These are phyloP conservation scores for Sesamia inferens DNA, from an alignment of 2,888 invertebrate genomes.

Conservation along the genomic window DNA sequence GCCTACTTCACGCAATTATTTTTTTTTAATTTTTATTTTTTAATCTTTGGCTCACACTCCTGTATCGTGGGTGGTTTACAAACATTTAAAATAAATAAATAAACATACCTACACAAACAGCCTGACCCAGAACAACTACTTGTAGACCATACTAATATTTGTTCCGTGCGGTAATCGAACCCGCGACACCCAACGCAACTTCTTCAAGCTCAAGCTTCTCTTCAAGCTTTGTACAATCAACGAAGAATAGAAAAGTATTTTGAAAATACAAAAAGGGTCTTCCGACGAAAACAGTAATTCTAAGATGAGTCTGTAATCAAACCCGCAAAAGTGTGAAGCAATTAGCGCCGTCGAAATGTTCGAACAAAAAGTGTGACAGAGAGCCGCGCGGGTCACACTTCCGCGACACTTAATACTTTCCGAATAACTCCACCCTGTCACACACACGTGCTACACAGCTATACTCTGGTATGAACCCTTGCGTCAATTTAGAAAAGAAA, in stretches of 20 bases:
- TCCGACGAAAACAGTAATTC: background rate
- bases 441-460: conserved; percentile 75
- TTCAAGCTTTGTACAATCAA: background rate
- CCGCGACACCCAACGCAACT: too few species aligned
- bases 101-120: too few species aligned
- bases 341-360: conserved; percentile 77
- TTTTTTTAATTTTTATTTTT: too few species aligned
- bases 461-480: conserved; percentile 28
- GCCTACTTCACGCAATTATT: too few species aligned
- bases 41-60: too few species aligned
- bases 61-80: too few species aligned
- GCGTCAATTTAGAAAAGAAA: conserved; percentile 15
- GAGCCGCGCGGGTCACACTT: conserved; percentile 75
- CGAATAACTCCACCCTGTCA: conserved; percentile 51
- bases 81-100: too few species aligned
- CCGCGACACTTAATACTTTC: conserved; percentile 80
- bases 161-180: too few species aligned
- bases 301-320: conserved; percentile 25
- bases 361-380: conserved; percentile 77
- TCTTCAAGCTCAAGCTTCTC: too few species aligned
- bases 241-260: background rate
- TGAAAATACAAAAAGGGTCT: background rate
- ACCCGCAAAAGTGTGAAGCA: conserved; percentile 70
- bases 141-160: too few species aligned
- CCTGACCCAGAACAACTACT: too few species aligned